Conservation (phyloP, 2,888 invertebrate genomes). For the Cheilosia vernalis region DNA sequence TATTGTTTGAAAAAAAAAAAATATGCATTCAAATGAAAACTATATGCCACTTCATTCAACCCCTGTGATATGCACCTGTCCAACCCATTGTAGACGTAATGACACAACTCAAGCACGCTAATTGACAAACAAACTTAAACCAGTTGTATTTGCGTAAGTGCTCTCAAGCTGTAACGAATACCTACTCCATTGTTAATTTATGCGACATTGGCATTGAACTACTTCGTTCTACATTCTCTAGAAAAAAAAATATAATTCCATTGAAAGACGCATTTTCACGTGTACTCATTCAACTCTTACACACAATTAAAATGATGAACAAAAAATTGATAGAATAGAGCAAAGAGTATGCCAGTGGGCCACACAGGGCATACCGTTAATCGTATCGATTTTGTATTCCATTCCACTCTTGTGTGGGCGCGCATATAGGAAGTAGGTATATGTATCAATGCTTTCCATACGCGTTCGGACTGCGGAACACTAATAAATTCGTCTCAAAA, state of each 20-base stretch:
- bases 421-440: slow-evolving; percentile 23
- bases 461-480: slow-evolving; percentile 3
- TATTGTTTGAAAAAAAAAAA: no score
- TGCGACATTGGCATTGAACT: slow-evolving; percentile 64
- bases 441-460: slow-evolving; percentile 31
- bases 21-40: no score
- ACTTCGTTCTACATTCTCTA: slow-evolving; percentile 38
- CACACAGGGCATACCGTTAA: slow-evolving; percentile 56
- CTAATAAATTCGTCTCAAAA: slow-evolving; percentile 12
- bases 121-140: background rate
- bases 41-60: no score
- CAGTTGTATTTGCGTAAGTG: no score
- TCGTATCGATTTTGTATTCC: slow-evolving; percentile 42
- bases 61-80: no score
- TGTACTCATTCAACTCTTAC: slow-evolving; percentile 29
- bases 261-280: slow-evolving; percentile 19
- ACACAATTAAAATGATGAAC: slow-evolving; percentile 16
- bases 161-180: slow-evolving; percentile 4
- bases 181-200: slow-evolving; percentile 35
- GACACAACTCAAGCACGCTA: no score
- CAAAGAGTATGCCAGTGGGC: slow-evolving; percentile 52
- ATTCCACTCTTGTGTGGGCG: slow-evolving; percentile 13
- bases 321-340: slow-evolving; percentile 21
- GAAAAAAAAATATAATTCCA: slow-evolving; percentile 2
- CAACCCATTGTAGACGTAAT: no score